Conservation (phyloP, 2,888 invertebrate genomes). For the Cabera pusaria region DNA sequence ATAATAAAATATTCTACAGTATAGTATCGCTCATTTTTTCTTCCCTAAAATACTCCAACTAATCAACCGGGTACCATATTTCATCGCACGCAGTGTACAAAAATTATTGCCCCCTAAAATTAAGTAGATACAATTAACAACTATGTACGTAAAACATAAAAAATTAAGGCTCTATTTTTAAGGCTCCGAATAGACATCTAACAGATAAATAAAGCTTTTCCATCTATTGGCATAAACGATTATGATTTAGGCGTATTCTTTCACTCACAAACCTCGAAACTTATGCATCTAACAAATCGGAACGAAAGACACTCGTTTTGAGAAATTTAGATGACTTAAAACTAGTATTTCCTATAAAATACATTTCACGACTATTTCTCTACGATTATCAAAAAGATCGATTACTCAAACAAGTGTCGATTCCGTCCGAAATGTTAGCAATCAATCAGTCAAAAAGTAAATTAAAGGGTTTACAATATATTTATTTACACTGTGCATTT, state of each 20-base stretch:
- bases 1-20: too few species aligned
- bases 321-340: constrained; percentile 2
- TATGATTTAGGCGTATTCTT: constrained; percentile 39
- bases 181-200: constrained; percentile 42
- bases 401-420: constrained; percentile 10
- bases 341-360: constrained; percentile 1
- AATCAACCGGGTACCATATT: constrained; percentile 4
- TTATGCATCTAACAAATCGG: background rate
- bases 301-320: constrained; percentile 1
- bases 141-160: constrained; percentile 32
- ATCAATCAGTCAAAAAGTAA: constrained; percentile 3
- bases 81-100: background rate
- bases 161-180: constrained; percentile 47
- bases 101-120: constrained; percentile 51
- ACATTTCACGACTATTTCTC: constrained; percentile 7
- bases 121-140: constrained; percentile 46
- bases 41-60: background rate
- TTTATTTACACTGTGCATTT: too few species aligned
- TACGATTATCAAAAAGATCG: constrained; percentile 7
- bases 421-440: constrained; percentile 1
- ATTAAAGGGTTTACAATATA: too few species aligned
- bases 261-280: constrained; percentile 20
- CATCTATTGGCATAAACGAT: constrained; percentile 49
- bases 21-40: too few species aligned
- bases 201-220: constrained; percentile 53